phyloP scores from a whole-genome alignment of 2,113 vertebrate species.

The Noctilio leporinus region DNA sequence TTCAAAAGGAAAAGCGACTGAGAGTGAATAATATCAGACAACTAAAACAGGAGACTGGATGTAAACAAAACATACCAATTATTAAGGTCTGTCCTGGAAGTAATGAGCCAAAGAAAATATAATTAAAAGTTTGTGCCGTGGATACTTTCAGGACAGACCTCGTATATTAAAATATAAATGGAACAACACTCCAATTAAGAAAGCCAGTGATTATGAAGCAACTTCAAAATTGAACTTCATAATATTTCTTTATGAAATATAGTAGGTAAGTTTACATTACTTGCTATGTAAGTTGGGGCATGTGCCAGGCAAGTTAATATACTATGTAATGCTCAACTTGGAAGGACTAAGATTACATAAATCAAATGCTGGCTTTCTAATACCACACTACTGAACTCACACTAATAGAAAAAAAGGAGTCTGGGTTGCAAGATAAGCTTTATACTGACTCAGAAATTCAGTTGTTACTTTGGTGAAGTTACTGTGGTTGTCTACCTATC shows the following conservation, averaged over 20 bases:
- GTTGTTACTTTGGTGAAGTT: neutral
- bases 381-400: neutral
- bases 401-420: neutral
- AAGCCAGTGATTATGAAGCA: neutral
- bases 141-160: too few species aligned
- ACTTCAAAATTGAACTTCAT: neutral
- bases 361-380: neutral
- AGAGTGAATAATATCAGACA: neutral
- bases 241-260: neutral
- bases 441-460: neutral
- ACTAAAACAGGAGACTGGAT: neutral
- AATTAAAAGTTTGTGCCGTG: too few species aligned
- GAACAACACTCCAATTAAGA: neutral
- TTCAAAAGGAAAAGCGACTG: neutral
- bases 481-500: neutral
- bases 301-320: neutral
- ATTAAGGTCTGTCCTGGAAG: too few species aligned
- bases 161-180: conserved; percentile 14
- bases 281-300: neutral
- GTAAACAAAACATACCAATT: neutral
- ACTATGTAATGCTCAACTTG: neutral
- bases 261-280: neutral
- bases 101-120: too few species aligned
- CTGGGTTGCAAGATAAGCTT: neutral
- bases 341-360: neutral